Base-by-base conservation (phyloP, 2,113 vertebrate species). In the Brachypteracias leptosomus region DNA sequence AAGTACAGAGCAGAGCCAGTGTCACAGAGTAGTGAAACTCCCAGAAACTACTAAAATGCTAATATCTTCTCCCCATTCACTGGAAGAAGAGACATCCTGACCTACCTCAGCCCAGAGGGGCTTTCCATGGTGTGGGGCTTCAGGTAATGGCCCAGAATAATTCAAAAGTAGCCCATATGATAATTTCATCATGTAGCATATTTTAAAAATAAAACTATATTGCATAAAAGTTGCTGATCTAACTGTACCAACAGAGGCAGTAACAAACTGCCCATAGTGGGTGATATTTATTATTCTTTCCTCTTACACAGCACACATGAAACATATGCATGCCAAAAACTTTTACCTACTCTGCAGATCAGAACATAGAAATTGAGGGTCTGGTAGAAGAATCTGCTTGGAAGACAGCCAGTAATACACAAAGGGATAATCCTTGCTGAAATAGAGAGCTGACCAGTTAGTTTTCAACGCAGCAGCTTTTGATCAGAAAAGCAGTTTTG, bases 141-240 rank as follows among this genome's bases (percentile, higher is more conserved):
- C 36, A 84, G 40, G 36, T n/a, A 28, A 51, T 6, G 3, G 3
- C 28, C 65, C 42, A 51, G 16, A 70, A 7, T 14, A 54, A 62
- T 14, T 63, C 38, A 26, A 3, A 65, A 47, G 3, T 3, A 4
- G 2, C 10, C 7, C 2, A 10, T 21, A 5, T 11, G 8, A 31
- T 35, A 35, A 15, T 49, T 88, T 36, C 28, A 54, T 33, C 31
- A 21, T 4, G 5, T 1, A 19, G 20, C 3, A 5, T 12, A 11
- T 49, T 81, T 51, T 38, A 81, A 55, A 33, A 22, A 20, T 42
- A 54, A 72, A 47, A 7, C 25, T 58, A 9, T 26, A 24, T 10
- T 3, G 24, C 7, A 42, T 16, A 42, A 29, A 19, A 59, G 8
- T 33, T 65, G 19, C 8, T 29, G 7, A 22, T 51, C 24, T 16